These are phyloP conservation scores for Rattus rattus DNA, from an alignment of 2,113 vertebrate species.

Conservation along the genomic window DNA sequence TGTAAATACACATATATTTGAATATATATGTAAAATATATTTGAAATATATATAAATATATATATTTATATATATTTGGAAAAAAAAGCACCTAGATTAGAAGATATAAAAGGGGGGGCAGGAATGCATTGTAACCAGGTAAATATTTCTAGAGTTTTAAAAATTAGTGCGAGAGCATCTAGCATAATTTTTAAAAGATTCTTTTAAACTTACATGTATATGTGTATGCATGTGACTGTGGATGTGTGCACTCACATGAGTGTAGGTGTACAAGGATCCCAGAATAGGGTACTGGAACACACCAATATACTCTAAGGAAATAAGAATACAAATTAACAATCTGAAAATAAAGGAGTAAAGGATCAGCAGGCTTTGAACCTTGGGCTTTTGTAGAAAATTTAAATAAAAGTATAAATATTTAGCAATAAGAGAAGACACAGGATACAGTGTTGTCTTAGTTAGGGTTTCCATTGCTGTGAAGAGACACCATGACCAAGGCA, in stretches of 20 bases:
- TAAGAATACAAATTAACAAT: not conserved
- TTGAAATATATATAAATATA: no score
- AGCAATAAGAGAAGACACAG: conserved; percentile 2
- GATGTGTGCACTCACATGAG: not conserved
- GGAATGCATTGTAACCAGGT: not conserved
- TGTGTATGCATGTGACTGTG: not conserved
- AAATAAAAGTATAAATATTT: not conserved
- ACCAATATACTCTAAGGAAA: not conserved
- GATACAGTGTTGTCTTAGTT: not conserved
- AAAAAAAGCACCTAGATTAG: not conserved
- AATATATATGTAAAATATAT: no score
- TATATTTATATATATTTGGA: not conserved
- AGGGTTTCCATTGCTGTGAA: no score
- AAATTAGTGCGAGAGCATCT: not conserved
- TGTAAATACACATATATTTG: no score
- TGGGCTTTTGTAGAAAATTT: not conserved
- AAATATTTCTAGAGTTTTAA: conserved; percentile 32
- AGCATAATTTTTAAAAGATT: not conserved
- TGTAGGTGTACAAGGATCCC: not conserved
- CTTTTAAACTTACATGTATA: not conserved
- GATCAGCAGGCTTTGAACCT: not conserved
- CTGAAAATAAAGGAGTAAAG: conserved; percentile 25
- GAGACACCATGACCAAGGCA: no score
- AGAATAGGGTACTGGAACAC: not conserved
- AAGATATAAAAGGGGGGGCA: not conserved